Evolutionary conservation across 2,113 vertebrate species (phyloP), one percentile per base, ranked within the genome.

Genomic region (Phylloscopus whistleri): DNA sequence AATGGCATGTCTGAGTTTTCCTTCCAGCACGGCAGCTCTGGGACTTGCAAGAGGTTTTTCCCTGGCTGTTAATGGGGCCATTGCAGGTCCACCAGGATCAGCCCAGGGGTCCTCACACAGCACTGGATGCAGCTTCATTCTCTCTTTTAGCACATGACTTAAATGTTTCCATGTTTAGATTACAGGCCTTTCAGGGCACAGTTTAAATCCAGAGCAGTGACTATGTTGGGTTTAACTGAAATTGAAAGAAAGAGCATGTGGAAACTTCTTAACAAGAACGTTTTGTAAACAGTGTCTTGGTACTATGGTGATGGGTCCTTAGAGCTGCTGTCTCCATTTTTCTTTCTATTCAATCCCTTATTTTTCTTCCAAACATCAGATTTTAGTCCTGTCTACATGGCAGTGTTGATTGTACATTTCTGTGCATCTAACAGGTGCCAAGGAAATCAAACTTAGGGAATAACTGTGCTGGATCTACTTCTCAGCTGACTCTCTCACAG

Each of bases 131-230:
- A 73, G 53, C 58, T 90, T 85, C 31, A 62, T 66, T 90, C 87
- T 80, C 87, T 48, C 53, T 74, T 96, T 94, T 91, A 91, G 88
- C 0, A 0, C 12, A 83, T 74, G 82, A 93, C 85, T 79, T 81
- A 80, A 96, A 67, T 37, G 35, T 94, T 95, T 93, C 93, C 94
- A 74, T 94, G 93, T 96, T 96, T 95, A 87, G 89, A 96, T 85
- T 93, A 73, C 48, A 90, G 67, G 48, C 58, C 48, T 86, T 91
- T 89, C 51, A 80, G 55, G 83, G 33, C 24, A 80, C 46, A 62
- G 63, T 66, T 95, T 83, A 93, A 95, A 96, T 89, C 66, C 84
- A 79, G 51, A 93, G 53, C 63, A 55, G 35, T 69, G 78, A 85
- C 74, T 92, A 31, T 39, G 37, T 10, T 67, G 82, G 66, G 53